Conservation (phyloP, 1,140 invertebrate species). For the Drosophila equinoxialis region DNA sequence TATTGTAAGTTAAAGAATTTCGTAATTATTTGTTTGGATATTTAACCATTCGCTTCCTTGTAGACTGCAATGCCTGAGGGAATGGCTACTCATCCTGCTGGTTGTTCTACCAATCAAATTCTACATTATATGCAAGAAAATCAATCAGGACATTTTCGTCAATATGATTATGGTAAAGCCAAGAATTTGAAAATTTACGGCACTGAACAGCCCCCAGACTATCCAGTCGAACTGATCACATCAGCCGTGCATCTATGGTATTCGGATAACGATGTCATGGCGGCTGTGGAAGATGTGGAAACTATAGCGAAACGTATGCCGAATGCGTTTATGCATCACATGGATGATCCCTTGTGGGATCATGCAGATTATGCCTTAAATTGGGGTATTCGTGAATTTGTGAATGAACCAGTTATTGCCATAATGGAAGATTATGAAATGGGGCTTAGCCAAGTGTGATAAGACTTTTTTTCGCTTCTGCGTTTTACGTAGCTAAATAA, state of each 20-base stretch:
- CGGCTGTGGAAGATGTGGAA: constrained; percentile 86
- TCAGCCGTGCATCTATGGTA: constrained; percentile 86
- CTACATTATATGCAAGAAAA: constrained; percentile 84
- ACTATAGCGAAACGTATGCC: constrained; percentile 77
- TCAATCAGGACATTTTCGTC: constrained; percentile 67
- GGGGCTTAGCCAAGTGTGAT: neutral
- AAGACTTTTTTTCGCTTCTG: constrained; percentile 13
- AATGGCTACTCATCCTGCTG: constrained; percentile 83
- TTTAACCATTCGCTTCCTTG: neutral
- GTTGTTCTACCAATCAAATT: constrained; percentile 84
- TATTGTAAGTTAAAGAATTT: constrained; percentile 37
- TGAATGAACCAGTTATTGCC: constrained; percentile 67
- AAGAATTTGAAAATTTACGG: constrained; percentile 84
- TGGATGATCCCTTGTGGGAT: constrained; percentile 84
- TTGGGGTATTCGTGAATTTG: constrained; percentile 37
- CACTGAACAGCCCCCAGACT: constrained; percentile 83
- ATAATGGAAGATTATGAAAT: constrained; percentile 61
- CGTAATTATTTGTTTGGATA: neutral
- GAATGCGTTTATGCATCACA: constrained; percentile 83
- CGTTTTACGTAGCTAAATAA: constrained; percentile 8
- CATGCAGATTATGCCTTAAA: constrained; percentile 85
- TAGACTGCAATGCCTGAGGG: constrained; percentile 82
- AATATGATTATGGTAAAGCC: constrained; percentile 82
- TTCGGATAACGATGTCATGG: constrained; percentile 85
- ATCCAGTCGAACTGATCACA: constrained; percentile 85